These are phyloP conservation scores for Taenioides sp. DNA, from an alignment of 2,797 vertebrate species.

Conservation along the genomic window DNA sequence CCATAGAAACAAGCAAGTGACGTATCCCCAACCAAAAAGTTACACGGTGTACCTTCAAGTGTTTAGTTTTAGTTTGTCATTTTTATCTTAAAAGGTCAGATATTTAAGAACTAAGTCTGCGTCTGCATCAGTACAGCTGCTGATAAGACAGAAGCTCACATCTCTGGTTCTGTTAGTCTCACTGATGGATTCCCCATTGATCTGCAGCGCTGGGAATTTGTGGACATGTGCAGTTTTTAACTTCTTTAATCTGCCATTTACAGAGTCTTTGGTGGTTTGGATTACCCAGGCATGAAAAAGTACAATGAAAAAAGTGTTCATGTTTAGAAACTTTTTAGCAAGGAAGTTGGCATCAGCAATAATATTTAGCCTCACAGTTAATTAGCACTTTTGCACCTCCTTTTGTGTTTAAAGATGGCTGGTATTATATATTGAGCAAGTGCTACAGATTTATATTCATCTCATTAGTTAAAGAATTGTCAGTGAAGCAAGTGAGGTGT, in stretches of 20 bases:
- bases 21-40: no score
- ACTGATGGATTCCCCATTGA: neutral
- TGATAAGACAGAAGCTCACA: neutral
- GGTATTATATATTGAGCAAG: neutral
- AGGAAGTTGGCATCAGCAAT: neutral
- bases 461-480: neutral
- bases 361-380: neutral
- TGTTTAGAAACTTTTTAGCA: neutral
- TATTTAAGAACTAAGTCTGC: neutral
- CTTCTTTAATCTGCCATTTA: neutral
- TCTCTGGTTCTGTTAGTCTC: conserved; percentile 3
- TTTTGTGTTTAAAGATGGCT: neutral
- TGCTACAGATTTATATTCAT: neutral
- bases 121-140: neutral
- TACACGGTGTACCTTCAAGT: no score
- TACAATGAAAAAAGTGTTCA: neutral
- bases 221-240: neutral
- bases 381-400: neutral
- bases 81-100: no score
- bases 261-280: neutral
- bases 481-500: neutral
- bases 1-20: no score
- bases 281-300: neutral
- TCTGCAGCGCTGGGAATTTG: neutral
- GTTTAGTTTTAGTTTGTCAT: no score